Evolutionary conservation across 2,797 vertebrate species (phyloP), one percentile per base, ranked within the genome.

Genomic region (Pangasius larnaudii): DNA sequence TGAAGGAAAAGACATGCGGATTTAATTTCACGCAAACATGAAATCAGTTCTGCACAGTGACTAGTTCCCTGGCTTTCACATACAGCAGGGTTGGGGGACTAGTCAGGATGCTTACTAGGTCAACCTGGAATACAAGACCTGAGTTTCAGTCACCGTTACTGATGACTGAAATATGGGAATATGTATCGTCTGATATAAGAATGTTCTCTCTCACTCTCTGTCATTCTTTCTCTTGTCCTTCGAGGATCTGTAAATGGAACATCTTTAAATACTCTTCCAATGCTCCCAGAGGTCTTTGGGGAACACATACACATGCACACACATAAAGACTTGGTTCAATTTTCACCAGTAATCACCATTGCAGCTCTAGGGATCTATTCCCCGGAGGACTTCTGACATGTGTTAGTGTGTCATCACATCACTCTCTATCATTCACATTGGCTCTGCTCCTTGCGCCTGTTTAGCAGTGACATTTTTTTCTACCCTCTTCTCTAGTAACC

Each of bases 281-380:
- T 72, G 42, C 49, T 67, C 78, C 69, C 84, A 63, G 24, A 53
- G 30, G 87, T 10, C 42, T 85, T 72, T 59, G 9, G 69, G n/a
- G n/a, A 53, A 24, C n/a, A 27, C 27, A 58, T 13, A 74, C 72
- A 80, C 58, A 78, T 75, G 30, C 69, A 51, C 49, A 78, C 42
- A 46, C 72, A 56, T 22, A 65, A 36, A 87, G 71, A 39, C 81
- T 46, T 61, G 72, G 81, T 84, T 88, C 87, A 87, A 72, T 86
- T 90, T 90, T 86, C 84, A 89, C 79, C 84, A 85, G 72, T 87
- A 79, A 87, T 89, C 88, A 84, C 51, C 30, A 61, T 10, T 86
- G 78, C 30, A 65, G 39, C 77, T 85, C 53, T 19, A 39, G 56
- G 84, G 42, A 65, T 46, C 22, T 27, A 53, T 72, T 79, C 77